Percentiles rank a stretch among this genome's conserved stretches.
Evolutionary conservation across 2,113 vertebrate species (phyloP).

Genomic region (Pteropus alecto): DNA sequence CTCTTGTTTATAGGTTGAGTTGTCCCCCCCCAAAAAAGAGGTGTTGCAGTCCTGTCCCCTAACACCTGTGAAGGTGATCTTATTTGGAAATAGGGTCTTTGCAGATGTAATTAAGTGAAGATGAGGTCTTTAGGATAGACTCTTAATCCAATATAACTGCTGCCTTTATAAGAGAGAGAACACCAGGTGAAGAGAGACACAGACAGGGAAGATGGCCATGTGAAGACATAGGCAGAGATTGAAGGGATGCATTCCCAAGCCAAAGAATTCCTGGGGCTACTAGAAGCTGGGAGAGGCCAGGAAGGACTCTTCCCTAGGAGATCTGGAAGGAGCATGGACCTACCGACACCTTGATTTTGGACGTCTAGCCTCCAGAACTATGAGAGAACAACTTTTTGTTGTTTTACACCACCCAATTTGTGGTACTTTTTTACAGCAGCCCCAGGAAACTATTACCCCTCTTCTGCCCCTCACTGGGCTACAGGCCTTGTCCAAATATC

Average conservation of each 20-base stretch:
- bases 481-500: background rate
- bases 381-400: background rate
- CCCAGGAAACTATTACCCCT: background rate
- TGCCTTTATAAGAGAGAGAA: background rate
- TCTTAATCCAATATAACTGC: background rate
- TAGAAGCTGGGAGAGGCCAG: background rate
- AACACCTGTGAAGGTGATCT: background rate
- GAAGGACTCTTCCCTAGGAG: background rate
- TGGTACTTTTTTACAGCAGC: background rate
- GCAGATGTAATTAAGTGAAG: background rate
- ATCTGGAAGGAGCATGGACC: background rate
- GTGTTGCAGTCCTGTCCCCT: background rate
- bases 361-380: background rate
- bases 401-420: background rate
- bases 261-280: background rate
- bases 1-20: background rate
- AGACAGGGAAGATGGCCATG: background rate
- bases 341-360: background rate
- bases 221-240: background rate
- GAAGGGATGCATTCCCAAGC: background rate
- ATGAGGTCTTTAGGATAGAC: background rate
- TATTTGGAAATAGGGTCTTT: background rate
- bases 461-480: background rate
- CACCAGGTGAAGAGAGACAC: background rate
- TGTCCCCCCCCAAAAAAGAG: background rate